Conservation (phyloP, 2,888 invertebrate species). For the Nebria brevicollis region DNA sequence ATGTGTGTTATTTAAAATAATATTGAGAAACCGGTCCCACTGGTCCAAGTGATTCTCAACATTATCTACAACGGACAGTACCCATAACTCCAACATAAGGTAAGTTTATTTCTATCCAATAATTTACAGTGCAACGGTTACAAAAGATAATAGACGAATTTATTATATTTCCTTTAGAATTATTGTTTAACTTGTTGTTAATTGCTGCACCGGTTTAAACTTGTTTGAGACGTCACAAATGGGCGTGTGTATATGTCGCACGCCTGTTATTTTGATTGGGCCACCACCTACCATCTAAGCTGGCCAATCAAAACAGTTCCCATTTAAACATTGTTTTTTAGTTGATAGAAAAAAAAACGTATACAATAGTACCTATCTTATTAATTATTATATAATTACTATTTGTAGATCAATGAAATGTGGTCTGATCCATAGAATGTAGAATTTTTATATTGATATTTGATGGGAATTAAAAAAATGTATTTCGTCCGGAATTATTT, state of each 20-base stretch:
- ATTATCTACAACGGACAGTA: background rate
- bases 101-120: background rate
- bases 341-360: slow-evolving; percentile 33
- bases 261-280: background rate
- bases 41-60: background rate
- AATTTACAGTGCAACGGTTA: background rate
- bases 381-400: slow-evolving; percentile 33
- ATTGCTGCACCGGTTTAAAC: slow-evolving; percentile 28
- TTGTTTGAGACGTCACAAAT: slow-evolving; percentile 1
- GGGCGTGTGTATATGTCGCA: background rate
- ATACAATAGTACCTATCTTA: slow-evolving; percentile 45
- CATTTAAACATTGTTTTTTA: slow-evolving; percentile 24
- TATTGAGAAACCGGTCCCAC: background rate
- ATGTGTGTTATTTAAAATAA: background rate
- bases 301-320: background rate
- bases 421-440: slow-evolving; percentile 64
- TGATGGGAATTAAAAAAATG: slow-evolving; percentile 47
- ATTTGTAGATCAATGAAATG: slow-evolving; percentile 49
- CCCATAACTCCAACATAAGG: background rate
- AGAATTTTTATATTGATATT: slow-evolving; percentile 56
- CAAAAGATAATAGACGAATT: slow-evolving; percentile 19
- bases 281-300: no score
- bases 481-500: slow-evolving; percentile 27
- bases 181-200: slow-evolving; percentile 31
- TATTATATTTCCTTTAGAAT: slow-evolving; percentile 31